These are phyloP conservation scores for Lordiphosa stackelbergi DNA, from an alignment of 1,140 invertebrate species.

Conservation along the genomic window DNA sequence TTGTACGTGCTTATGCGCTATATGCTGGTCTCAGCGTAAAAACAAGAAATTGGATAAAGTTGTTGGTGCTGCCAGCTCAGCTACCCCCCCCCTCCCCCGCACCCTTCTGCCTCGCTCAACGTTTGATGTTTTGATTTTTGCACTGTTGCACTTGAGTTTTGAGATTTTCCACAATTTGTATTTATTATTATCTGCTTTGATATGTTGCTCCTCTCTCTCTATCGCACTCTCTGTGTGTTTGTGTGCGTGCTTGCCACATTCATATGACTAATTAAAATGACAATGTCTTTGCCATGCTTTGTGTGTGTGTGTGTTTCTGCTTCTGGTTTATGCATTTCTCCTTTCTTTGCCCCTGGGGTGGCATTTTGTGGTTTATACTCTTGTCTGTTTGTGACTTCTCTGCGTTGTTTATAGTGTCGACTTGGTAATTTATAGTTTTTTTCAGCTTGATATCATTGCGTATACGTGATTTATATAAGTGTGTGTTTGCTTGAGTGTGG, in stretches of 20 bases:
- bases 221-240: neutral
- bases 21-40: slow-evolving; percentile 68
- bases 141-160: slow-evolving; percentile 26
- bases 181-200: neutral
- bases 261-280: slow-evolving; percentile 22
- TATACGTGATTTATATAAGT: slow-evolving; percentile 64
- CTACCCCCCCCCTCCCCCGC: neutral
- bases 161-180: slow-evolving; percentile 6
- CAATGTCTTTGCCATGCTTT: neutral
- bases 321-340: slow-evolving; percentile 27
- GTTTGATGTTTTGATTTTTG: slow-evolving; percentile 68
- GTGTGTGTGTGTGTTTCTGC: neutral
- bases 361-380: slow-evolving; percentile 14
- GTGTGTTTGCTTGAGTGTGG: slow-evolving; percentile 28
- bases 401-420: slow-evolving; percentile 42
- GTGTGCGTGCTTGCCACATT: slow-evolving; percentile 3
- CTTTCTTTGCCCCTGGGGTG: slow-evolving; percentile 9
- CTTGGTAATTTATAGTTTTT: slow-evolving; percentile 59
- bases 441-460: slow-evolving; percentile 44
- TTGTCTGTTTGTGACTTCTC: slow-evolving; percentile 19
- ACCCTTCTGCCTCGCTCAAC: too few relatives aligned
- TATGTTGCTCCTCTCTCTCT: neutral
- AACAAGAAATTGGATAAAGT: slow-evolving; percentile 71
- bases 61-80: slow-evolving; percentile 30
- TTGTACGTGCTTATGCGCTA: slow-evolving; percentile 74